Evolutionary conservation across 2,888 invertebrate genomes (phyloP).

Genomic region (Cremastinae sp.): DNA sequence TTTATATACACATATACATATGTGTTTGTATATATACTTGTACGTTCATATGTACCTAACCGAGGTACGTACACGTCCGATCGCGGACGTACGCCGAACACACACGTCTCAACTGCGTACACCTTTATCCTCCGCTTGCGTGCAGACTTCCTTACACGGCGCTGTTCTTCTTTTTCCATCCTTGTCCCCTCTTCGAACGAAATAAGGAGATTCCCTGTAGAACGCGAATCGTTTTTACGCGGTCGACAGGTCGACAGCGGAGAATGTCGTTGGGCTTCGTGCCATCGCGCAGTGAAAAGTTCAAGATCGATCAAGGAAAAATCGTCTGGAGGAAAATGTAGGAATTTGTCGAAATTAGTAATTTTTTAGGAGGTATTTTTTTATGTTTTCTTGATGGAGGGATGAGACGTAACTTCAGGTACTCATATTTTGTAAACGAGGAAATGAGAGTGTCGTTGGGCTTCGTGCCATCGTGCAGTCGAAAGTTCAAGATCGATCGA

Average conservation of each 20-base stretch:
- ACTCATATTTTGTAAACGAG: no score
- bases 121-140: neutral
- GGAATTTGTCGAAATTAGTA: no score
- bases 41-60: constrained; percentile 11
- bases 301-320: no score
- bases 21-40: constrained; percentile 19
- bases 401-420: no score
- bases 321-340: no score
- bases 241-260: constrained; percentile 1
- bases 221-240: constrained; percentile 31
- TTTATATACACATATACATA: constrained; percentile 16
- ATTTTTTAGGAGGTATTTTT: no score
- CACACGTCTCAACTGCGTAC: constrained; percentile 22
- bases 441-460: no score
- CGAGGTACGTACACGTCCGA: neutral
- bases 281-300: no score
- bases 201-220: constrained; percentile 40
- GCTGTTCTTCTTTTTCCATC: constrained; percentile 33
- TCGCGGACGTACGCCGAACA: neutral
- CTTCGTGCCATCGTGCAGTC: no score
- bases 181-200: constrained; percentile 34
- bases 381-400: no score
- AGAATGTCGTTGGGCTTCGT: neutral
- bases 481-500: no score
- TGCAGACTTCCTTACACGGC: constrained; percentile 57